Evolutionary conservation across 2,113 vertebrate species (phyloP), one percentile per base, ranked within the genome.

Genomic region (Uropsilus gracilis): DNA sequence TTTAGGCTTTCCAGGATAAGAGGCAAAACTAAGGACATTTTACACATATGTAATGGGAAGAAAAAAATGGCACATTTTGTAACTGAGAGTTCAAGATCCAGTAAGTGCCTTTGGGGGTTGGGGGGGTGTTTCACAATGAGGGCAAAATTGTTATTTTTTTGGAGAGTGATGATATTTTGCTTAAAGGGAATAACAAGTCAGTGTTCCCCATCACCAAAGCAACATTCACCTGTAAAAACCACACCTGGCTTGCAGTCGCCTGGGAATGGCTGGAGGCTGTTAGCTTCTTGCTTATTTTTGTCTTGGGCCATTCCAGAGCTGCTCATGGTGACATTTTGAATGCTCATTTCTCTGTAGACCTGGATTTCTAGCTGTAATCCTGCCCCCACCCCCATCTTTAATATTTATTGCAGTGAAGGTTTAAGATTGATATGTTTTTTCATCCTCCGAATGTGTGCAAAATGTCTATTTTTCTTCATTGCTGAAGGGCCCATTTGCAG

Each of bases 1-100:
- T 95, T 85, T 32, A 92, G 57, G 55, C 20, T 91, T 69, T 73
- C n/a, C 13, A 39, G 44, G 39, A 18, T 64, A 89, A 73, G 24
- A 64, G 66, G n/a, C 37, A 91, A 93, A 91, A 55, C 57, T 55
- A 77, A 95, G 80, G 50, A 69, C 73, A 77, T 64, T 89, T 72
- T 90, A 3, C n/a, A 81, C 50, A 64, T 73, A 53, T 22, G 18
- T n/a, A 73, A 84, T 4, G 59, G 63, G 22, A 37, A n/a, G n/a
- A 30, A 77, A 44, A 61, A 28, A 28, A 11, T 30, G 80, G 26
- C 5, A 28, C 0, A 3, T 42, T 48, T 94, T 73, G 61, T 50
- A 22, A 73, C 10, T 37, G 30, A 91, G 85, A 96, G 85, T 73
- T 84, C 22, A 87, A 89, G 86, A 46, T 64, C 28, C 39, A 90